Evolutionary conservation across 2,888 invertebrate species (phyloP).

Genomic region (Oeneis ivallda): DNA sequence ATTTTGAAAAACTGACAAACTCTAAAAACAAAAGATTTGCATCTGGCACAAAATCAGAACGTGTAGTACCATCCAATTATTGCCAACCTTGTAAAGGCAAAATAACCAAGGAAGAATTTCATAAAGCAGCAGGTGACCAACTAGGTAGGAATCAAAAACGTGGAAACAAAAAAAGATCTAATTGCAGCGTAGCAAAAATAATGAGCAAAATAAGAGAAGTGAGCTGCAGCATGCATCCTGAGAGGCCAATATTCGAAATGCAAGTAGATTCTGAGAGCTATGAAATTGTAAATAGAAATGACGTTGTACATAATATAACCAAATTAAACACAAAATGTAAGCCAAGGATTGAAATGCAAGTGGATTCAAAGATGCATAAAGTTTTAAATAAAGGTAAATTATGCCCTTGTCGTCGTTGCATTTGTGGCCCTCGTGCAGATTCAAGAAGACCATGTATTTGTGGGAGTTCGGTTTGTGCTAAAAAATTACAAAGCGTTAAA

Average conservation of each 20-base stretch:
- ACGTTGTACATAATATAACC: constrained; percentile 34
- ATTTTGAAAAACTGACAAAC: constrained; percentile 12
- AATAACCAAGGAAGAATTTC: constrained; percentile 33
- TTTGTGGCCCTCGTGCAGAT: not conserved
- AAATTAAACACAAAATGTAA: constrained; percentile 21
- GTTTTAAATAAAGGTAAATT: constrained; percentile 20
- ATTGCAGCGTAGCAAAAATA: constrained; percentile 12
- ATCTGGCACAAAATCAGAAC: constrained; percentile 9
- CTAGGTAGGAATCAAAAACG: not conserved
- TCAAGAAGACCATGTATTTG: constrained; percentile 35
- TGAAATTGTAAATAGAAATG: constrained; percentile 40
- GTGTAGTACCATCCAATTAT: constrained; percentile 26
- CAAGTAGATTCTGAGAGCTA: constrained; percentile 37
- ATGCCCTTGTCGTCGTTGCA: constrained; percentile 30
- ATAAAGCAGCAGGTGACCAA: constrained; percentile 38
- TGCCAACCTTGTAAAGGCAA: constrained; percentile 35
- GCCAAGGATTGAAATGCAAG: constrained; percentile 5
- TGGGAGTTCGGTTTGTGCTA: constrained; percentile 38
- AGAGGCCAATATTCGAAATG: constrained; percentile 31
- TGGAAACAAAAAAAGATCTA: not conserved
- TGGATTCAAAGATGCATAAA: not conserved
- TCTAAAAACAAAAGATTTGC: constrained; percentile 15
- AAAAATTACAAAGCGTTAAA: constrained; percentile 22
- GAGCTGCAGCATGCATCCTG: constrained; percentile 1
- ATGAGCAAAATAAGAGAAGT: constrained; percentile 16